Base-by-base conservation (phyloP, 2,888 invertebrate genomes). In the Leistus spinibarbis region DNA sequence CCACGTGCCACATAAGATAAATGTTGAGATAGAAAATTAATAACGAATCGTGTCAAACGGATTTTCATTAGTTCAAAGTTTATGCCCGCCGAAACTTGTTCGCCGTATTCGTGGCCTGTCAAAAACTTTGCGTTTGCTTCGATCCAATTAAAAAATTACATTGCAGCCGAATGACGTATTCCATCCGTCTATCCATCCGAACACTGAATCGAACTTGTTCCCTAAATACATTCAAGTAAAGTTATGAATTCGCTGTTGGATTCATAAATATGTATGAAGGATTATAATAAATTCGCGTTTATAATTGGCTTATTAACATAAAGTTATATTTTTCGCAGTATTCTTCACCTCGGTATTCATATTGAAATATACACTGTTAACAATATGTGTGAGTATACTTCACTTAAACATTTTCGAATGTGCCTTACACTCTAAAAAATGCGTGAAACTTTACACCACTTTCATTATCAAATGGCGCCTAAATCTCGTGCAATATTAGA, bases 21-120 rank as follows among this genome's bases (percentile, higher is more conserved):
- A 75, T 75, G 69, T 66, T 69, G 67, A 75, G 69, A 72, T 75
- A 75, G 69, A 75, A 75, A 75, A 75, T 75, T 75, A 75, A 75
- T 75, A 75, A 75, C 75, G 75, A 75, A 75, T 75, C 68, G 64
- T 75, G 75, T 75, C 75, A 75, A 75, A 75, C 63, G 75, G 75
- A 75, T 75, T 69, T 64, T 64, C 75, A 75, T 72, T 66, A 72
- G 72, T 72, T 72, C 64, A 54, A 71, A 70, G 70, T 62, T 70
- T 57, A 56, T 27, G 19, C 40, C 62, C 53, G 7, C 7, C 16
- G 23, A 19, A 20, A 17, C 23, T 20, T 10, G 23, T 22, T n/a
- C 16, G 20, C 40, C 54, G 63, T 63, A 23, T 53, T 60, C 27
- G 69, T 22, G 22, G 53, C 63, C 64, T 71, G 71, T 71, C 71